Evolutionary conservation across 53 echinoderm and acorn worm genomes (phyloP).

Genomic region (Holothuria leucospilota): DNA sequence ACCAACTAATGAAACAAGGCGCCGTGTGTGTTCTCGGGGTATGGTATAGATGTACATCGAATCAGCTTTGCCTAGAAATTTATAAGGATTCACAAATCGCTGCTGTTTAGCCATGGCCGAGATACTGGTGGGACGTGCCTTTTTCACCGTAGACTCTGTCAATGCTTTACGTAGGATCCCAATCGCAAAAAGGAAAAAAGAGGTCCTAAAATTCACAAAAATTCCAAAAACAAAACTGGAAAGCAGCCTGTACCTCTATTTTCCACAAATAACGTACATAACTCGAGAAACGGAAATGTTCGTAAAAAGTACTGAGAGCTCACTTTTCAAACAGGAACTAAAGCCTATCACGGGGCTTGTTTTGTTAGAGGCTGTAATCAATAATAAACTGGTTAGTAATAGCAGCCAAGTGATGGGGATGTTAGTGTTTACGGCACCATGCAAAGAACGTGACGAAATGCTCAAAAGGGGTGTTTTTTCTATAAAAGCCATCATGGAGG

Average conservation of each 20-base stretch:
- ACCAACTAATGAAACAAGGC: neutral
- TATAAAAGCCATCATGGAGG: neutral
- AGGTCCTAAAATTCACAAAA: neutral
- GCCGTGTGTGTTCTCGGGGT: neutral
- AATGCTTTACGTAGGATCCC: too few relatives aligned
- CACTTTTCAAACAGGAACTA: too few relatives aligned
- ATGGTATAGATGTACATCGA: neutral
- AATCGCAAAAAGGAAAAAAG: neutral
- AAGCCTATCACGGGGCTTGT: neutral
- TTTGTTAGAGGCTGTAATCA: neutral
- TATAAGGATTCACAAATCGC: neutral
- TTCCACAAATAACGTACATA: neutral
- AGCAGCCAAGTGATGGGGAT: neutral
- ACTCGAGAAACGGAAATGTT: neutral
- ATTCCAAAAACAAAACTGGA: neutral
- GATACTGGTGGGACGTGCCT: neutral
- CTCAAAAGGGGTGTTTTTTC: neutral
- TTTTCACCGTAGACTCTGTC: constrained; percentile 6
- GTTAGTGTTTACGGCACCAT: neutral
- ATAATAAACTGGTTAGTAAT: neutral
- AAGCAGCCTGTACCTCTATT: neutral
- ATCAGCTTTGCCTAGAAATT: neutral
- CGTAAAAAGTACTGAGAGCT: too few relatives aligned
- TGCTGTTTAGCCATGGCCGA: neutral
- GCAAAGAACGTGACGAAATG: neutral